Evolutionary conservation across 2,113 vertebrate genomes (phyloP).

Genomic region (Mormyrus iriodes): DNA sequence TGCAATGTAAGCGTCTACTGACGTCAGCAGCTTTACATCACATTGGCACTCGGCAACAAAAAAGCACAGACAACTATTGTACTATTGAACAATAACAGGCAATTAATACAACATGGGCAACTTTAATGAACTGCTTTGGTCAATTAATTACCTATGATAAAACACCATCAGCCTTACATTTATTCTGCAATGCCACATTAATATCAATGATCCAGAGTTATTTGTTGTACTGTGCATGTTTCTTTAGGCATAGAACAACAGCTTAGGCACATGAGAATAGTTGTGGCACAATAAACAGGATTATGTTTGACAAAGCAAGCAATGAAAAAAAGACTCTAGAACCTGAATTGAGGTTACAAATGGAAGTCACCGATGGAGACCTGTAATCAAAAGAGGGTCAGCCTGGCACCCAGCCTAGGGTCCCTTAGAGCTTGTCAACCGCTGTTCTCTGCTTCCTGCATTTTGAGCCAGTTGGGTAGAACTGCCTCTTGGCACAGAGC

Average conservation of each 20-base stretch:
- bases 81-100: constrained; percentile 52
- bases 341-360: background rate
- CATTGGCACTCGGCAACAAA: constrained; percentile 66
- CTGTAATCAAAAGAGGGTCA: constrained; percentile 16
- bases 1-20: constrained; percentile 74
- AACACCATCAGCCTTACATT: background rate
- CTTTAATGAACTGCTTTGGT: constrained; percentile 39
- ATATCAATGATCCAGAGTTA: background rate
- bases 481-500: constrained; percentile 26
- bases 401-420: constrained; percentile 17
- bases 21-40: constrained; percentile 86
- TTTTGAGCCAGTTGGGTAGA: constrained; percentile 25
- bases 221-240: background rate
- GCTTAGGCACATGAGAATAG: background rate
- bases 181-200: background rate
- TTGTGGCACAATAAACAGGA: background rate
- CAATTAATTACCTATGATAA: constrained; percentile 27
- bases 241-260: background rate
- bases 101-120: constrained; percentile 51
- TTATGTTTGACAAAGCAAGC: background rate
- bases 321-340: background rate
- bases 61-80: constrained; percentile 69
- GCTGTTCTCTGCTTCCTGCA: constrained; percentile 35
- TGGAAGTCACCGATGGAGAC: constrained; percentile 23
- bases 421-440: constrained; percentile 39